Conservation (phyloP, 2,888 invertebrate genomes). For the Oxystoma pomonae region DNA sequence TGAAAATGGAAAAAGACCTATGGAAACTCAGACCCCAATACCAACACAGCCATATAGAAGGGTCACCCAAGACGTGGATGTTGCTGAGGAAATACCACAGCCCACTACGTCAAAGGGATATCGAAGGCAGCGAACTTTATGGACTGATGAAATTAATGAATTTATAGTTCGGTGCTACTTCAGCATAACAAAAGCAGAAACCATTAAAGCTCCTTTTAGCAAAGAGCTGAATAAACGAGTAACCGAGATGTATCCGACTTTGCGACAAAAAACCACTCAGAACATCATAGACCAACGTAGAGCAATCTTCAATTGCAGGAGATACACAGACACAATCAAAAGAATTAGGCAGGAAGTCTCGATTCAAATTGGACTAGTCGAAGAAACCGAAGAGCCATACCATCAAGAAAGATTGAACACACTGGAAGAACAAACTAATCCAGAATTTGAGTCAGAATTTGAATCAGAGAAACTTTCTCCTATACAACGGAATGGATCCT, state of each 20-base stretch:
- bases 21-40: neutral
- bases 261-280: neutral
- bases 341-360: neutral
- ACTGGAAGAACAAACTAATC: neutral
- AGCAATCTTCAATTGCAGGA: neutral
- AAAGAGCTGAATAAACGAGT: neutral
- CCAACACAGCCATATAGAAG: neutral
- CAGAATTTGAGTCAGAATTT: neutral
- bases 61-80: neutral
- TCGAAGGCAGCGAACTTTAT: neutral
- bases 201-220: neutral
- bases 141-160: constrained; percentile 2
- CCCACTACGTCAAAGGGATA: neutral
- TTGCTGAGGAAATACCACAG: neutral
- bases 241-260: neutral
- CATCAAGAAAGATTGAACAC: neutral
- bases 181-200: neutral
- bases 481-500: constrained; percentile 3
- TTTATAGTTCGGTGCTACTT: constrained; percentile 1
- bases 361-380: neutral
- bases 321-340: neutral
- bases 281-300: constrained; percentile 1
- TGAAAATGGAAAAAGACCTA: neutral
- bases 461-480: neutral
- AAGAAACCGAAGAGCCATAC: neutral